Evolutionary conservation across 2,888 invertebrate species (phyloP), one percentile per base, ranked within the genome.

Genomic region (Ypsolopha scabrella): DNA sequence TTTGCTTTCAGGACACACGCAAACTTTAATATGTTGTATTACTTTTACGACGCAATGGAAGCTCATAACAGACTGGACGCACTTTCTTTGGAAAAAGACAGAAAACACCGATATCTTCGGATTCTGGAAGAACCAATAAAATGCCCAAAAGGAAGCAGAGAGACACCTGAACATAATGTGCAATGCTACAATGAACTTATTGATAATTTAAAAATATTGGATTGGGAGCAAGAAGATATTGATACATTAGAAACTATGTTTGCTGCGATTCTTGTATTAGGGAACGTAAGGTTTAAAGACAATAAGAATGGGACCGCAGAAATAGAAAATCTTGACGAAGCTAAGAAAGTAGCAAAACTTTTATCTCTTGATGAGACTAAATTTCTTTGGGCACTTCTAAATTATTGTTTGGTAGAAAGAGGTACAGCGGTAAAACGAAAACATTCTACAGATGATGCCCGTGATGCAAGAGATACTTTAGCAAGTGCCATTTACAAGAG

Each of bases 21-120:
- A 50, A 97, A 96, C 68, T 97, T 96, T 69, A 93, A 97, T 72
- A 90, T 96, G 24, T 90, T 97, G 57, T 97, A 97, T 79, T 96
- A 95, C 70, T 91, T 96, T 59, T 95, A 95, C 73, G 96, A 97
- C 68, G 94, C 92, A 6, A 88, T 97, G 70, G 90, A 91, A 59
- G 88, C 90, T 9, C 88, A 89, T 13, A 90, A 91, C 51, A 88
- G 90, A 52, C 78, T 93, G 41, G 88, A 90, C 41, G 88, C 92
- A 45, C 93, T 93, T 59, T 80, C 87, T 54, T 76, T 97, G 44
- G 90, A 92, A 50, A 72, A 89, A 0, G 91, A 91, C 37, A 88
- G 92, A 58, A 89, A 89, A 55, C 94, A 95, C 75, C 88, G 93
- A 50, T 95, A 94, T 68, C 79, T 96, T 39, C 88, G 94, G 58